These are phyloP conservation scores for Lucinisca nassula DNA, from an alignment of 2,888 invertebrate genomes.

Conservation along the genomic window DNA sequence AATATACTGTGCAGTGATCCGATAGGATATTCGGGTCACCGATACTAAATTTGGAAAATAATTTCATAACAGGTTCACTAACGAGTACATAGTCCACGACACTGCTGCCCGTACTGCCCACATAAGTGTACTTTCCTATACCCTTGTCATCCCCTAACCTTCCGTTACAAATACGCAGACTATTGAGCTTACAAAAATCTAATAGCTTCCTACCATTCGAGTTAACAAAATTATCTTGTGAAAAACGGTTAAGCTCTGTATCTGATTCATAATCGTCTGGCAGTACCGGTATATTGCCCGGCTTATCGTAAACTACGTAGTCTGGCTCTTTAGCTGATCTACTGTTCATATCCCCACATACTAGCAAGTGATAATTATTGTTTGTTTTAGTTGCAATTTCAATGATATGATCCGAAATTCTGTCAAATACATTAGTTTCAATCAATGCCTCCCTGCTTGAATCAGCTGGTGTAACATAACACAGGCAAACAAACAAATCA, in stretches of 20 bases:
- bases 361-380: no score
- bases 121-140: constrained; percentile 4
- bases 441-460: not conserved
- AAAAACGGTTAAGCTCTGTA: no score
- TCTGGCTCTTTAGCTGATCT: no score
- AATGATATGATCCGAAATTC: not conserved
- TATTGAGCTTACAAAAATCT: constrained; percentile 17
- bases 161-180: not conserved
- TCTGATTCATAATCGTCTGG: no score
- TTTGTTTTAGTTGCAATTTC: no score
- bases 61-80: not conserved
- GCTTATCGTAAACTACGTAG: no score
- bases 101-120: constrained; percentile 10
- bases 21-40: constrained; percentile 16
- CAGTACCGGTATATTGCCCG: no score
- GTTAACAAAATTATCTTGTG: no score
- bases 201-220: not conserved
- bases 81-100: constrained; percentile 26
- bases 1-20: no score
- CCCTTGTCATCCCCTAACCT: not conserved
- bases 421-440: not conserved
- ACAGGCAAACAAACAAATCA: not conserved
- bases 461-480: not conserved
- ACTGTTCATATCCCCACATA: no score
- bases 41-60: not conserved